A percentile compares a stretch with the other conserved stretches of the same genome.
These are phyloP conservation scores for Melanostoma mellinum DNA, from an alignment of 2,888 invertebrate species.

Conservation along the genomic window DNA sequence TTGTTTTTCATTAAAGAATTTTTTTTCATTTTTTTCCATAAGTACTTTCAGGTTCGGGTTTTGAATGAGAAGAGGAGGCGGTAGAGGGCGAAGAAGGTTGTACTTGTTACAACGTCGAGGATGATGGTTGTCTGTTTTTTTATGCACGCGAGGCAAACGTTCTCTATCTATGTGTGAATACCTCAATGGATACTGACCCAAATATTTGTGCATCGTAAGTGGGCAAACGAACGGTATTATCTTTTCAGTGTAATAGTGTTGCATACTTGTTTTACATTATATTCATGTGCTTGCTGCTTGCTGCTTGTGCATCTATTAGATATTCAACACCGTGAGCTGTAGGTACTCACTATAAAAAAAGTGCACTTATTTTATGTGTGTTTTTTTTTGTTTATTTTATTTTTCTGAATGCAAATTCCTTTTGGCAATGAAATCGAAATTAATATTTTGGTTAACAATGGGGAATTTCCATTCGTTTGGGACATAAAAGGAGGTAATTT, in stretches of 20 bases:
- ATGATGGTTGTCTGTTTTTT: constrained; percentile 6
- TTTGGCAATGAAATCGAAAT: constrained; percentile 64
- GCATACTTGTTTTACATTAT: constrained; percentile 27
- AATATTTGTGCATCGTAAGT: constrained; percentile 72
- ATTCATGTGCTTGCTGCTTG: background rate
- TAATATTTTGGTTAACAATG: constrained; percentile 39
- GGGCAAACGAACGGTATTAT: constrained; percentile 68
- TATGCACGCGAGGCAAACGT: constrained; percentile 52
- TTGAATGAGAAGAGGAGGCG: background rate
- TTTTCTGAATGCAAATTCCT: constrained; percentile 1
- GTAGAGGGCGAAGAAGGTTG: background rate
- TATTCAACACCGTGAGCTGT: background rate
- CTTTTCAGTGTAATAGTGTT: constrained; percentile 23
- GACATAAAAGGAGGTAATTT: constrained; percentile 54
- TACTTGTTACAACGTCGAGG: constrained; percentile 6
- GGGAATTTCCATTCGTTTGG: constrained; percentile 24
- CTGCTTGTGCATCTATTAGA: constrained; percentile 5
- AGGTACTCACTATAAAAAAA: constrained; percentile 15
- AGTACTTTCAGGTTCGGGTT: constrained; percentile 48
- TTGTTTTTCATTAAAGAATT: constrained; percentile 60
- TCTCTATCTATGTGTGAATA: constrained; percentile 47
- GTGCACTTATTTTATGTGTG: background rate
- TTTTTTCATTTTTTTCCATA: background rate
- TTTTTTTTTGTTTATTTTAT: constrained; percentile 4
- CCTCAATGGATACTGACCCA: constrained; percentile 72